Percentiles rank a stretch among this genome's conserved stretches.
These are phyloP conservation scores for Plestiodon gilberti DNA, from an alignment of 2,113 vertebrate species.

Conservation along the genomic window DNA sequence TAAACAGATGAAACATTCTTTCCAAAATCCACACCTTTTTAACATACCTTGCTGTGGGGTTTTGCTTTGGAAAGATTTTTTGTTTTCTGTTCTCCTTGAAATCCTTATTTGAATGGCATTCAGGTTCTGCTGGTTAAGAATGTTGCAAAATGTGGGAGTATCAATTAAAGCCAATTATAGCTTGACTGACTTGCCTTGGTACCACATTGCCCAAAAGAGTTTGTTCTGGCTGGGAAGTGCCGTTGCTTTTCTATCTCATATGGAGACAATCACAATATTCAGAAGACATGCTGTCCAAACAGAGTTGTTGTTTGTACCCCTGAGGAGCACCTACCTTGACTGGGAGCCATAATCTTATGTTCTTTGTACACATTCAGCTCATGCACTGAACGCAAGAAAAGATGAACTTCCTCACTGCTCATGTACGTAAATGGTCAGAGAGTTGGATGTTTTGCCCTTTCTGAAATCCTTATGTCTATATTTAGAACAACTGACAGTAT, in stretches of 20 bases:
- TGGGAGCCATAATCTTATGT: background rate
- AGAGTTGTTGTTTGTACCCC: background rate
- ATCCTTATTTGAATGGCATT: background rate
- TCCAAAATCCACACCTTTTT: constrained; percentile 32
- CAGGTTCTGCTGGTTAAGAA: background rate
- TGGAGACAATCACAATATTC: background rate
- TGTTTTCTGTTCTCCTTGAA: background rate
- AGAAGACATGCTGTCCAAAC: constrained; percentile 14
- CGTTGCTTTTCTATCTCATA: constrained; percentile 29
- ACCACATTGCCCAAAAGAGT: background rate
- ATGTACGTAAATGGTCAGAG: background rate
- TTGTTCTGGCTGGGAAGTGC: constrained; percentile 3
- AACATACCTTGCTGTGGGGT: constrained; percentile 3
- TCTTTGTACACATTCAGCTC: background rate
- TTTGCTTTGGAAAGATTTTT: background rate
- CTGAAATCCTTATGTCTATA: background rate
- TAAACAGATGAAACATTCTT: background rate
- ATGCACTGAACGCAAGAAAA: background rate
- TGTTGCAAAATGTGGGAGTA: background rate
- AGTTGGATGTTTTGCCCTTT: background rate
- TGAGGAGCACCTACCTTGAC: background rate
- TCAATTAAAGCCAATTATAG: constrained; percentile 41
- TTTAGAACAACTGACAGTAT: background rate
- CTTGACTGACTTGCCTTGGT: constrained; percentile 41
- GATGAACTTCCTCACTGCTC: background rate